Conservation (phyloP, 2,888 invertebrate species). For the Lydus trimaculatus region DNA sequence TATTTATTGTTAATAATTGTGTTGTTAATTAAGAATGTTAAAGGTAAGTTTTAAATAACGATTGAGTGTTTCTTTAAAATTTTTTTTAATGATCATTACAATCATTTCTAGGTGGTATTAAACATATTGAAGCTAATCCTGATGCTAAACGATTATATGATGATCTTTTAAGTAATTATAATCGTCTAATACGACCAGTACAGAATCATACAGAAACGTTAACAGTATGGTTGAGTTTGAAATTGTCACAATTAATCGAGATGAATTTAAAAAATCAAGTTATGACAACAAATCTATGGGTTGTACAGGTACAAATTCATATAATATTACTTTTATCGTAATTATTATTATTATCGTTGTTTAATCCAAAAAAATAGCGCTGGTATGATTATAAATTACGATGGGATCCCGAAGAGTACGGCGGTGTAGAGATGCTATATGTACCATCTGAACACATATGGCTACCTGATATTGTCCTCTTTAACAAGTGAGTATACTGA, state of each 20-base stretch:
- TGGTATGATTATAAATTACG: slow-evolving; percentile 90
- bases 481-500: slow-evolving; percentile 76
- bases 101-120: slow-evolving; percentile 51
- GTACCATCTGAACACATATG: slow-evolving; percentile 97
- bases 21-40: not conserved
- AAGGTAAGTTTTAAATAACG: not conserved
- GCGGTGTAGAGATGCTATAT: slow-evolving; percentile 88
- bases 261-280: slow-evolving; percentile 93
- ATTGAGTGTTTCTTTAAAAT: not conserved
- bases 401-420: slow-evolving; percentile 91
- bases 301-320: slow-evolving; percentile 75
- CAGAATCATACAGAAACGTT: slow-evolving; percentile 91
- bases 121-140: slow-evolving; percentile 81
- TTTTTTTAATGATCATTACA: not conserved
- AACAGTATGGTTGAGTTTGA: slow-evolving; percentile 89
- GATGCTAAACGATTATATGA: slow-evolving; percentile 96
- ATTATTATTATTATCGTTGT: not conserved
- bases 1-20: slow-evolving; percentile 21
- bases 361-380: slow-evolving; percentile 67
- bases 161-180: slow-evolving; percentile 94
- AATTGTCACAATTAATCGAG: slow-evolving; percentile 89
- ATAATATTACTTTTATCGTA: not conserved
- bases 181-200: slow-evolving; percentile 92
- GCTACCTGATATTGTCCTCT: slow-evolving; percentile 95
- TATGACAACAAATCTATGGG: slow-evolving; percentile 95